phyloP scores from a whole-genome alignment of 2,888 invertebrate species.

The Chrysodeixis includens region DNA sequence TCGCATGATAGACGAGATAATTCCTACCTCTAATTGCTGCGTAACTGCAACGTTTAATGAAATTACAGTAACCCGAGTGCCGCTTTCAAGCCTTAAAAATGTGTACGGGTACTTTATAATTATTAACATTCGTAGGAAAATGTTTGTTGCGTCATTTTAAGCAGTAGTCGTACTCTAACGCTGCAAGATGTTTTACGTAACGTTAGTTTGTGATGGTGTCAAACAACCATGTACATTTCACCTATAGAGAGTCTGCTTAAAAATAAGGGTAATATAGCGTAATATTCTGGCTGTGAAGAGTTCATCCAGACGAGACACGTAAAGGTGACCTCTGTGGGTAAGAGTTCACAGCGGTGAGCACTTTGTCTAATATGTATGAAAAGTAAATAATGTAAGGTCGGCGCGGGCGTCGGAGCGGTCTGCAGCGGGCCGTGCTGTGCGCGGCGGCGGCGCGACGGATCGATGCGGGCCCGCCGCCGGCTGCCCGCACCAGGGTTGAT shows the following conservation, averaged over 20 bases:
- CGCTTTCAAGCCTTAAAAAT: constrained; percentile 32
- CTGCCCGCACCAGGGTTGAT: constrained; percentile 49
- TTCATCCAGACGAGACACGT: constrained; percentile 16
- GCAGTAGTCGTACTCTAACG: constrained; percentile 42
- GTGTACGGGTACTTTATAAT: constrained; percentile 44
- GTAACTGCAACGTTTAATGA: constrained; percentile 44
- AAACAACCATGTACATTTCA: neutral
- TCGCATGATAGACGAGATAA: constrained; percentile 50
- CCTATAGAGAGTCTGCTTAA: neutral
- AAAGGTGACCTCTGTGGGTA: constrained; percentile 30
- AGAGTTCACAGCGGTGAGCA: constrained; percentile 30
- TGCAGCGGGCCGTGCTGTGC: constrained; percentile 23
- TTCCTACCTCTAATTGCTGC: constrained; percentile 45
- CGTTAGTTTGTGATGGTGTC: constrained; percentile 17
- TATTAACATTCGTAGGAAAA: constrained; percentile 46
- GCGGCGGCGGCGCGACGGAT: constrained; percentile 69
- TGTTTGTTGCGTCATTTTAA: constrained; percentile 41
- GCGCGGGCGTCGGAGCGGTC: constrained; percentile 54
- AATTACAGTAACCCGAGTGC: constrained; percentile 40
- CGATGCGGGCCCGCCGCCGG: constrained; percentile 65
- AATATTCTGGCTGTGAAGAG: neutral
- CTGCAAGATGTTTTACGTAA: constrained; percentile 42
- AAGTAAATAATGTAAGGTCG: constrained; percentile 56
- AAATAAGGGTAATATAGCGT: neutral
- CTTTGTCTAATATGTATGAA: constrained; percentile 51